Conservation (phyloP, 2,113 vertebrate genomes). For the Ammodramus savannarum region DNA sequence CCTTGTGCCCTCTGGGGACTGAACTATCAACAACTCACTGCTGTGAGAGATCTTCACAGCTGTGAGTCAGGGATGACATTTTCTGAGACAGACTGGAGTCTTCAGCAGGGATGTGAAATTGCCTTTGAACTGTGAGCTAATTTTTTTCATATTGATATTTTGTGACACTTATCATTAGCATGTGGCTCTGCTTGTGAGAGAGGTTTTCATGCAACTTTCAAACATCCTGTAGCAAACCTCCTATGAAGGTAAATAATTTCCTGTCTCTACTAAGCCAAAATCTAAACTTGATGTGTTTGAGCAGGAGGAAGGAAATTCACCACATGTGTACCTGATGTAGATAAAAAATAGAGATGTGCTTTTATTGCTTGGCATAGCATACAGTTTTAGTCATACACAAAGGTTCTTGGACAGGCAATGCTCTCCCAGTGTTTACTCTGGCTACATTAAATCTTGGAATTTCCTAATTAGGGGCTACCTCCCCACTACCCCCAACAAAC, state of each 20-base stretch:
- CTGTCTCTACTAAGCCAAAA: neutral
- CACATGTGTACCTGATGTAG: fast-evolving
- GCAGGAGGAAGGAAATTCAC: neutral
- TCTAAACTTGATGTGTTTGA: neutral
- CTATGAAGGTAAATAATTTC: neutral
- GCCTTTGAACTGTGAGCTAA: conserved; percentile 17
- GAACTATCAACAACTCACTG: neutral
- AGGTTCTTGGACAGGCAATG: neutral
- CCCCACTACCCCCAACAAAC: fast-evolving
- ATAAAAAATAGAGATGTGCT: neutral
- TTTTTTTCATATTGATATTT: neutral
- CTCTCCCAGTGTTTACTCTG: neutral
- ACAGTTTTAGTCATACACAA: neutral
- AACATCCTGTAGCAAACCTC: neutral
- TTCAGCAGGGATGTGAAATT: neutral
- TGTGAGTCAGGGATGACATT: conserved; percentile 57
- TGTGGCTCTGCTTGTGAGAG: neutral
- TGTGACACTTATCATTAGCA: neutral
- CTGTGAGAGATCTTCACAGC: conserved; percentile 1
- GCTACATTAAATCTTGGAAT: neutral
- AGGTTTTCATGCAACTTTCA: conserved; percentile 7
- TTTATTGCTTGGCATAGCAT: neutral
- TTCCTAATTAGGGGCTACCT: neutral
- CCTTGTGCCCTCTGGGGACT: neutral
- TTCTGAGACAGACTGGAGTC: neutral